A percentile compares a stretch with the other conserved stretches of the same genome.
These are phyloP conservation scores for Todus mexicanus DNA, from an alignment of 2,797 vertebrate genomes.

Conservation along the genomic window DNA sequence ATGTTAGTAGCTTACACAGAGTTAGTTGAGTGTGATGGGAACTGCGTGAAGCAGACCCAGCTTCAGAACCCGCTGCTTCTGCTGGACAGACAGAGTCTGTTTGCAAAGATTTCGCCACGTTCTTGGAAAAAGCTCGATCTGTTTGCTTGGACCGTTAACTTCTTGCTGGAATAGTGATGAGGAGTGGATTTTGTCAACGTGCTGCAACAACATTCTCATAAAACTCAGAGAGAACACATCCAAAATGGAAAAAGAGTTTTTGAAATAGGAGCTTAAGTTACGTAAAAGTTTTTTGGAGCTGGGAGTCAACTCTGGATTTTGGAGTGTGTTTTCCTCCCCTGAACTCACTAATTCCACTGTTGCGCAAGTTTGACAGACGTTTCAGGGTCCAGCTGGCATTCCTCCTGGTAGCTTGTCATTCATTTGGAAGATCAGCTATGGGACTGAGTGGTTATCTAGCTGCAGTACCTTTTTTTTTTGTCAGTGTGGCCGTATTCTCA, in stretches of 20 bases:
- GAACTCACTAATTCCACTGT: background rate
- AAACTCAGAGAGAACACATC: background rate
- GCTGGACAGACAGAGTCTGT: background rate
- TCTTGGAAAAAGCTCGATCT: background rate
- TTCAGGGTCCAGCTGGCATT: background rate
- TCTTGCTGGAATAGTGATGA: background rate
- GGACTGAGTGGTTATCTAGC: background rate
- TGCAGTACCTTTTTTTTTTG: background rate
- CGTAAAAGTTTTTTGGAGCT: background rate
- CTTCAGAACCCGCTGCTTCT: background rate
- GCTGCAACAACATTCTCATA: background rate
- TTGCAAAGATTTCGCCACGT: background rate
- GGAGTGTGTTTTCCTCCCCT: background rate
- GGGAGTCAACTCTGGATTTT: background rate
- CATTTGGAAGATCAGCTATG: background rate
- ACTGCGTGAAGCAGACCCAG: background rate
- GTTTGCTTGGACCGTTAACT: background rate
- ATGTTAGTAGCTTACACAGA: background rate
- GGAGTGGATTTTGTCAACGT: background rate
- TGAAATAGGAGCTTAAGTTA: background rate
- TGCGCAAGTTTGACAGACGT: background rate
- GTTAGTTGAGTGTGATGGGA: background rate
- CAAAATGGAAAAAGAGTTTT: background rate
- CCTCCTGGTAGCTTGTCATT: background rate
- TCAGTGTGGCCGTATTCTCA: background rate